Evolutionary conservation across 2,888 invertebrate species (phyloP).

Genomic region (Neria commutata): DNA sequence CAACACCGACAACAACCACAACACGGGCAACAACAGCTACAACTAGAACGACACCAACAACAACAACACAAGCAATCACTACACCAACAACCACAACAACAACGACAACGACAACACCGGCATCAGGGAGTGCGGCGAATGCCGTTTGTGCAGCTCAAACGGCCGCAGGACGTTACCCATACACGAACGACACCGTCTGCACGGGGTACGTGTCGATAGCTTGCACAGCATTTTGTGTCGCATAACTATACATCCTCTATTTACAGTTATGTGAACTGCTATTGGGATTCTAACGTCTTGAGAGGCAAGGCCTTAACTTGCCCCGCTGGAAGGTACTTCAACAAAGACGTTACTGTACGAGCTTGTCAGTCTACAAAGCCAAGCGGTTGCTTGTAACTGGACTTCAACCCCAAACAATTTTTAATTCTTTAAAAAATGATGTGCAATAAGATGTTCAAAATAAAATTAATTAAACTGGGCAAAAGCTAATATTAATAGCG

Average conservation of each 20-base stretch:
- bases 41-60: slow-evolving; percentile 8
- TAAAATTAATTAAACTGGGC: no score
- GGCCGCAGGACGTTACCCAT: slow-evolving; percentile 37
- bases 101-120: slow-evolving; percentile 5
- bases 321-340: slow-evolving; percentile 15
- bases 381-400: slow-evolving; percentile 35
- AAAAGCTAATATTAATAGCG: no score
- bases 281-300: slow-evolving; percentile 22
- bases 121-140: slow-evolving; percentile 18
- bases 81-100: slow-evolving; percentile 7
- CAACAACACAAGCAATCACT: background rate
- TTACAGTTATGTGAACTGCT: slow-evolving; percentile 42
- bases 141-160: slow-evolving; percentile 13
- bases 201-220: slow-evolving; percentile 33
- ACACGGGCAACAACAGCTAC: slow-evolving; percentile 5
- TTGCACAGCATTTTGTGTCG: background rate
- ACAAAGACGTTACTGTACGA: slow-evolving; percentile 11
- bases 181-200: slow-evolving; percentile 41
- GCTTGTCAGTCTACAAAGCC: slow-evolving; percentile 29
- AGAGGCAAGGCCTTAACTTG: slow-evolving; percentile 27
- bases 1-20: background rate
- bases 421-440: no score
- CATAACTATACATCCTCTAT: background rate
- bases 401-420: no score
- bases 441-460: no score